These are phyloP conservation scores for Spatulosminthurus flaviceps DNA, from an alignment of 2,888 invertebrate species.

Conservation along the genomic window DNA sequence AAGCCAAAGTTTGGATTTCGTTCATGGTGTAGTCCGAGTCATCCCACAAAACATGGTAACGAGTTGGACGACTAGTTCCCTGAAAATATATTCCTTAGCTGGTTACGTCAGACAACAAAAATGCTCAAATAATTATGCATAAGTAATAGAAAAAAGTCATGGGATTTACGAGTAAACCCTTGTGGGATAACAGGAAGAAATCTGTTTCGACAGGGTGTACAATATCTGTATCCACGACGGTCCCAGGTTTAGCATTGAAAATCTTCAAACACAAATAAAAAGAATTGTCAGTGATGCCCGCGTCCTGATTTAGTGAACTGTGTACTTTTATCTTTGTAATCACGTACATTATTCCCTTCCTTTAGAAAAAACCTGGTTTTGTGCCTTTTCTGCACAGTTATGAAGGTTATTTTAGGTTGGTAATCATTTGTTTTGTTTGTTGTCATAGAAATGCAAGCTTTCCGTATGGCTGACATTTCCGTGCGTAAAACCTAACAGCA, in stretches of 20 bases:
- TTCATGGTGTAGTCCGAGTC: constrained; percentile 77
- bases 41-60: constrained; percentile 85
- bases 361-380: constrained; percentile 69
- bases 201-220: constrained; percentile 69
- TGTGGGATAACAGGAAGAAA: constrained; percentile 69
- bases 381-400: constrained; percentile 73
- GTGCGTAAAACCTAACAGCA: constrained; percentile 62
- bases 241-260: constrained; percentile 69
- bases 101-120: too few relatives aligned
- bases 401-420: constrained; percentile 71
- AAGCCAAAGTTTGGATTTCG: constrained; percentile 81
- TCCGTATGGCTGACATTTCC: constrained; percentile 65
- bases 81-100: too few relatives aligned
- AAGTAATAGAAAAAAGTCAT: too few relatives aligned
- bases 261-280: neutral
- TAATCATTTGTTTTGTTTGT: too few relatives aligned
- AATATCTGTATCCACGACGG: constrained; percentile 69
- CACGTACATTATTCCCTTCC: constrained; percentile 65
- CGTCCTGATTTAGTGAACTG: too few relatives aligned
- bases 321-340: too few relatives aligned
- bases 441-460: constrained; percentile 71
- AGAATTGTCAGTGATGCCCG: too few relatives aligned
- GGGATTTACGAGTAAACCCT: constrained; percentile 67
- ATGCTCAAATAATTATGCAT: too few relatives aligned
- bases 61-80: constrained; percentile 61